Conservation (phyloP, 2,797 vertebrate genomes). For the Ceyx erithaca region DNA sequence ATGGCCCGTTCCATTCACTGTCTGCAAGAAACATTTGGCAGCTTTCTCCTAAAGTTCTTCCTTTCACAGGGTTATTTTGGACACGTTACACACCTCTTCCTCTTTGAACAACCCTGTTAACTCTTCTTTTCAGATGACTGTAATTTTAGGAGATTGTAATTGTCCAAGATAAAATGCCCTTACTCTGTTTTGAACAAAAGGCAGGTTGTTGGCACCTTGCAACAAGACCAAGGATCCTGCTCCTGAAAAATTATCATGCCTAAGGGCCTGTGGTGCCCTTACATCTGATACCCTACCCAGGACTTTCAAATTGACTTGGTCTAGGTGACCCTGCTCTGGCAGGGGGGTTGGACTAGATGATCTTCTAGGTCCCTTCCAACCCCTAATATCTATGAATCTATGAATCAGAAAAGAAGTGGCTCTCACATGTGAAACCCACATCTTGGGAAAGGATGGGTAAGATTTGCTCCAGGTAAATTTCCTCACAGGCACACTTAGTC, state of each 20-base stretch:
- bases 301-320: background rate
- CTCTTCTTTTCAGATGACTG: background rate
- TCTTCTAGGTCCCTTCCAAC: too few relatives aligned
- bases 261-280: background rate
- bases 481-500: background rate
- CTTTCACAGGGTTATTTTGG: background rate
- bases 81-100: background rate
- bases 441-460: background rate
- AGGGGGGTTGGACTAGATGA: too few relatives aligned
- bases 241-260: background rate
- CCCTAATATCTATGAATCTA: too few relatives aligned
- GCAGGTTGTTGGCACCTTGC: background rate
- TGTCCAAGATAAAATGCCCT: background rate
- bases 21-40: background rate
- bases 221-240: background rate
- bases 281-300: fast-evolving
- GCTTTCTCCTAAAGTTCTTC: background rate
- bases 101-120: background rate
- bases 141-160: background rate
- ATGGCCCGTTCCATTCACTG: background rate
- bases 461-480: background rate
- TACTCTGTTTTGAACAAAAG: background rate
- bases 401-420: background rate
- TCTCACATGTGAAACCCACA: background rate
- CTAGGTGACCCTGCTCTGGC: too few relatives aligned